Conservation (phyloP, 92 coral and sea anemone species). For the Scolanthus callimorphus region DNA sequence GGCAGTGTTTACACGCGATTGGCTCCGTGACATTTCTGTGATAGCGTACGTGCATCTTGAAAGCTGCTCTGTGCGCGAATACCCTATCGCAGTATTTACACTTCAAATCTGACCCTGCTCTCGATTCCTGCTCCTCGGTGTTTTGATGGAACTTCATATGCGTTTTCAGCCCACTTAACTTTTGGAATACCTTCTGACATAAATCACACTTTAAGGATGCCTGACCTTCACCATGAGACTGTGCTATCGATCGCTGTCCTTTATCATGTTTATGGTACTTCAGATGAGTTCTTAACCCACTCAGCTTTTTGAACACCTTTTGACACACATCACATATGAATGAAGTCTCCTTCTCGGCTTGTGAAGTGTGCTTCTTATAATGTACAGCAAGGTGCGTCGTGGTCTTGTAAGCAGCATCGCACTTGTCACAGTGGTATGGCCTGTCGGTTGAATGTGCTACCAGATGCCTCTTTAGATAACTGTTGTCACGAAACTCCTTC, state of each 20-base stretch:
- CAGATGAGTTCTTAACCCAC: neutral
- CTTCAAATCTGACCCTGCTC: neutral
- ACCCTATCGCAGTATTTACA: conserved; percentile 21
- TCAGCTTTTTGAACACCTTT: neutral
- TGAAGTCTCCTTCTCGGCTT: neutral
- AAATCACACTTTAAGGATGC: conserved; percentile 3
- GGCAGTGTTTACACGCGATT: conserved; percentile 7
- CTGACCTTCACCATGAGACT: too few species aligned
- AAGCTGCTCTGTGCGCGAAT: neutral
- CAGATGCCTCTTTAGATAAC: neutral
- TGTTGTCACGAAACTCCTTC: neutral
- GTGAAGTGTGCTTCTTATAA: neutral
- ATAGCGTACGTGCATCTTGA: conserved; percentile 7
- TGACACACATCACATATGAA: conserved; percentile 16
- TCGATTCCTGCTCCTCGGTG: neutral
- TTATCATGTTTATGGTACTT: neutral
- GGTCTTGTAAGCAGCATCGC: neutral
- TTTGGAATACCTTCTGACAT: conserved; percentile 5
- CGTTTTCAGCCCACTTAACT: neutral
- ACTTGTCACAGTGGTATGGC: neutral
- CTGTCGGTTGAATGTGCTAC: neutral
- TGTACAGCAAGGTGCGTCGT: neutral
- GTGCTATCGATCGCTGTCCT: too few species aligned
- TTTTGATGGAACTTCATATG: conserved; percentile 4
- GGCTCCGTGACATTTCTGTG: conserved; percentile 17